These are phyloP conservation scores for Antitype chi DNA, from an alignment of 2,888 invertebrate species.

Conservation along the genomic window DNA sequence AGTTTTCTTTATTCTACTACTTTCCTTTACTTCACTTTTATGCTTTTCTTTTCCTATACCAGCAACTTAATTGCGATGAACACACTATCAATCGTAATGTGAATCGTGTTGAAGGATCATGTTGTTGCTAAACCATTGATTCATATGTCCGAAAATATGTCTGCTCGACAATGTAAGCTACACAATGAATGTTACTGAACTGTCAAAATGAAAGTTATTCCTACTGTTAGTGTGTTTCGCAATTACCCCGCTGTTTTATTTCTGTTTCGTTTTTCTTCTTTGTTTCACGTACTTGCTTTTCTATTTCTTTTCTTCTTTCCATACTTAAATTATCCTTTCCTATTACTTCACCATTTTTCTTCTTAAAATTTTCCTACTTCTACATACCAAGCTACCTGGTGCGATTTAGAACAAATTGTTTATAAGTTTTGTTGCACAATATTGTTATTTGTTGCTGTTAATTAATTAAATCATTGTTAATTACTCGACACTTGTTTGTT, in stretches of 20 bases:
- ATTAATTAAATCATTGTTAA: slow-evolving; percentile 77
- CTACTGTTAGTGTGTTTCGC: too few relatives aligned
- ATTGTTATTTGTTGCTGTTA: slow-evolving; percentile 75
- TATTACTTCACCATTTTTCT: not conserved
- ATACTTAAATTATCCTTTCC: not conserved
- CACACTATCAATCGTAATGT: too few relatives aligned
- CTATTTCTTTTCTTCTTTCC: slow-evolving; percentile 7
- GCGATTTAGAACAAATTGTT: slow-evolving; percentile 75
- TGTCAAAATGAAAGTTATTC: too few relatives aligned
- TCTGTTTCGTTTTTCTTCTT: slow-evolving; percentile 2
- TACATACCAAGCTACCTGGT: slow-evolving; percentile 76
- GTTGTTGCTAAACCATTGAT: too few relatives aligned
- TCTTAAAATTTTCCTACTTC: slow-evolving; percentile 1
- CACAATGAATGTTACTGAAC: too few relatives aligned
- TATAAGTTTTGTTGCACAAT: slow-evolving; percentile 71
- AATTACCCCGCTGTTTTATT: not conserved
- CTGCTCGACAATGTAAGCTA: too few relatives aligned
- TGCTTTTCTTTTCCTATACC: not conserved
- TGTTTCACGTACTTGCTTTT: not conserved
- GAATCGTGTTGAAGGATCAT: too few relatives aligned
- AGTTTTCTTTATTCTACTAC: not conserved
- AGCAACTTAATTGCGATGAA: too few relatives aligned
- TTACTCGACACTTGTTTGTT: slow-evolving; percentile 61
- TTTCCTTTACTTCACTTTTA: not conserved
- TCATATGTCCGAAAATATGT: too few relatives aligned